These are phyloP conservation scores for Malthinus seriepunctatus DNA, from an alignment of 2,888 invertebrate species.

Conservation along the genomic window DNA sequence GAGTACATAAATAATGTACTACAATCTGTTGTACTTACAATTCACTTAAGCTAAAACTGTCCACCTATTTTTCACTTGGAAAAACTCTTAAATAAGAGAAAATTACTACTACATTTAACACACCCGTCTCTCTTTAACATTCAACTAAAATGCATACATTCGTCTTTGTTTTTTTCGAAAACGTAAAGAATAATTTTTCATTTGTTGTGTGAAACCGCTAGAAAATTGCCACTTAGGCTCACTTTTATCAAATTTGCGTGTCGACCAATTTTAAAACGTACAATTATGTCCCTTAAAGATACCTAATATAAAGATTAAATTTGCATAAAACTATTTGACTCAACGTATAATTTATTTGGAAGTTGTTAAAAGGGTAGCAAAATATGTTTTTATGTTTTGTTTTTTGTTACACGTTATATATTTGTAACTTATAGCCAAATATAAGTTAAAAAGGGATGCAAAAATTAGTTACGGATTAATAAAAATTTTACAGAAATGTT, in stretches of 20 bases:
- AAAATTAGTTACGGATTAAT: not conserved
- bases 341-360: constrained; percentile 43
- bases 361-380: constrained; percentile 44
- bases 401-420: constrained; percentile 12
- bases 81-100: constrained; percentile 17
- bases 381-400: constrained; percentile 35
- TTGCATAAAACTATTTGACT: constrained; percentile 23
- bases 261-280: constrained; percentile 27
- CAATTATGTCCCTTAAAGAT: constrained; percentile 31
- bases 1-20: constrained; percentile 29
- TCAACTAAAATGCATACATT: not conserved
- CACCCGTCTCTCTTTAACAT: constrained; percentile 1
- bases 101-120: not conserved
- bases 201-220: constrained; percentile 46
- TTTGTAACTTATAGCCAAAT: not conserved
- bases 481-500: not conserved
- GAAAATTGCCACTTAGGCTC: constrained; percentile 50
- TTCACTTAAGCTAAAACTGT: constrained; percentile 52
- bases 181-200: constrained; percentile 43
- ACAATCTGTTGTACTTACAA: constrained; percentile 52
- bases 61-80: constrained; percentile 49
- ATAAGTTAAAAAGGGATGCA: not conserved
- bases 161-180: constrained; percentile 14
- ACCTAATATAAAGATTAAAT: constrained; percentile 28
- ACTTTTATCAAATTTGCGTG: constrained; percentile 47